Base-by-base conservation (phyloP, 2,113 vertebrate species). In the Puntigrus tetrazona region DNA sequence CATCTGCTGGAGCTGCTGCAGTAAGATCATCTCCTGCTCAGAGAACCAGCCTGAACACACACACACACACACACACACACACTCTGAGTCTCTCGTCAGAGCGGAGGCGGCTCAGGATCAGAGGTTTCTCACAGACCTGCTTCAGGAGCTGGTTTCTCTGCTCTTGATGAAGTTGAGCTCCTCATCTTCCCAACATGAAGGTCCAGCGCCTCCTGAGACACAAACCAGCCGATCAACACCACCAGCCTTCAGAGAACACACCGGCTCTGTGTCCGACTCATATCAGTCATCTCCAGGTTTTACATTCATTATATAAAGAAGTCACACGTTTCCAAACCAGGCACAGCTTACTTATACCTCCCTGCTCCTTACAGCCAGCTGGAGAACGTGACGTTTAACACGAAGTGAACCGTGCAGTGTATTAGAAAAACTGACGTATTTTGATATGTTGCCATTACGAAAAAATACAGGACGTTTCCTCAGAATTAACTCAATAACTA, bases 151-250 rank as follows among this genome's bases (percentile, higher is more conserved):
- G 13, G 34, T 14, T 10, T 52, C 47, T 74, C 57, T 20, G 43
- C 29, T 41, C 4, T 45, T 20, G 31, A 22, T 45, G 80, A 16
- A 34, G 38, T 22, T 16, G 55, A 43, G 50, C 29, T 61, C 25
- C 85, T 55, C 84, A 90, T 94, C 86, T 96, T 94, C 86, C 91
- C 92, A 85, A 94, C 90, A 84, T 97, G 96, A 94, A 95, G 90
- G 9, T 96, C 96, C 84, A 98, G 94, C 72, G 96, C 96, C 93
- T 98, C 96, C 97, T 98, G 93, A 29, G 63, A 70, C 31, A 87
- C 3, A 85, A 72, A 57, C 2, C 50, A 20, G 50, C 50, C 7
- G 18, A 65, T 7, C 0, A 27, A 27, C 10, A 61, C n/a, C 52
- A n/a, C 52, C 14, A 1, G 57, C 5, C n/a, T 61, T 10, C 3